Evolutionary conservation across 2,797 vertebrate species (phyloP), one percentile per base, ranked within the genome.

Genomic region (Menidia menidia): DNA sequence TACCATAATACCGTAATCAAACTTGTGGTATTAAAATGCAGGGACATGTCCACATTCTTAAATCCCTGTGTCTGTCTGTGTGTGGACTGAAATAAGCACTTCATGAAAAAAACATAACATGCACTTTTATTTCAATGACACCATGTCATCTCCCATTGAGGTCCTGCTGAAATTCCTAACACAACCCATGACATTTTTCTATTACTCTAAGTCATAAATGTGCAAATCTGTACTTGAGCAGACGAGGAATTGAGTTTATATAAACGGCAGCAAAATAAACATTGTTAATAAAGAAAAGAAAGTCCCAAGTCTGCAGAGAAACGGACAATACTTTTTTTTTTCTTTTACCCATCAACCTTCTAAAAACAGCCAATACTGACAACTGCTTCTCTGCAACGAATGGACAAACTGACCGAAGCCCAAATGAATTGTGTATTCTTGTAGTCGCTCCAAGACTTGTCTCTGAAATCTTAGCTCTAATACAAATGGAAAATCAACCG

Each of bases 351-450:
- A 19, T 59, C 31, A 19, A 25, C 32, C 42, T 64, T 32, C 79
- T 66, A 68, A 77, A 81, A 84, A 69, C 52, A 67, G 65, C 63
- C 30, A 69, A 65, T 77, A 75, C 56, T 56, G 75, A 79, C 68
- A 53, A 53, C 35, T 71, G 48, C 8, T 54, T 51, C 6, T 10
- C 52, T 25, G 63, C 80, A 83, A 64, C 71, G 73, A 75, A 80
- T 67, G 60, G 71, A 71, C 72, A 60, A 66, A 68, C 53, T 66
- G 63, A 83, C 85, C 47, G 42, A 84, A 85, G 76, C 70, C 58
- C 65, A 71, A 73, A 88, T 75, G 32, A 76, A 86, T 84, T 43
- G 71, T 50, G 69, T 64, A 81, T 81, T 80, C 47, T 61, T 61
- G 70, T 60, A 45, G 68, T 41, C 44, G 1, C 32, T 7, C 31